Evolutionary conservation across 2,888 invertebrate species (phyloP), one percentile per base, ranked within the genome.

Genomic region (Drosophila rubida): DNA sequence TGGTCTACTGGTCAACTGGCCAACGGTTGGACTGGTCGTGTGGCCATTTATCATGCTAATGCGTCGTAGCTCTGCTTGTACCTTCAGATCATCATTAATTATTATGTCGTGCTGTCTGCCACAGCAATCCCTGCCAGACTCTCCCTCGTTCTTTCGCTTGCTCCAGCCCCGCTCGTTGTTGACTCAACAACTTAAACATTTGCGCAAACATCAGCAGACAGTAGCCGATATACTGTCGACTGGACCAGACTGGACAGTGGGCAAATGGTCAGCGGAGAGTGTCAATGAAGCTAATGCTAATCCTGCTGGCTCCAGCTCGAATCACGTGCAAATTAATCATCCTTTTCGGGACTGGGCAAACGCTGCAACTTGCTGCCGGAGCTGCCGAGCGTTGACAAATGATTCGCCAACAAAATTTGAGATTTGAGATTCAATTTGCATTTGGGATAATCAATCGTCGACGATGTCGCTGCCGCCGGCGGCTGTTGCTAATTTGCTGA

Each of bases 21-120:
- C 41, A 63, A 6, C 44, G 55, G 62, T 23, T 66, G 25, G 60
- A 35, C 57, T 62, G 49, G 16, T 57, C 68, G 51, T 37, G 65
- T 57, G 57, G 23, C 61, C 79, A 85, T 84, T 84, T 85, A 83
- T 84, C 84, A 84, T 84, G 71, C 84, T 85, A 85, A 84, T 85
- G 75, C 71, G 73, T 75, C 35, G 16, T 8, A 42, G 64, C 49
- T 45, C 57, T 41, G 58, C 41, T 59, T 61, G 39, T 67, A 70
- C 55, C 70, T 63, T 62, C 61, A 58, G 55, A 68, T 60, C 69
- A 84, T 84, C 84, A 84, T 84, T 83, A 84, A 84, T 84, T 85
- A 85, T 71, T 63, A 49, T 60, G 65, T 66, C 67, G 58, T 61
- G 54, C 45, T 49, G 58, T 46, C 59, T 44, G 54, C 32, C 42